Evolutionary conservation across 2,888 invertebrate genomes (phyloP).

Genomic region (Phalera bucephala): DNA sequence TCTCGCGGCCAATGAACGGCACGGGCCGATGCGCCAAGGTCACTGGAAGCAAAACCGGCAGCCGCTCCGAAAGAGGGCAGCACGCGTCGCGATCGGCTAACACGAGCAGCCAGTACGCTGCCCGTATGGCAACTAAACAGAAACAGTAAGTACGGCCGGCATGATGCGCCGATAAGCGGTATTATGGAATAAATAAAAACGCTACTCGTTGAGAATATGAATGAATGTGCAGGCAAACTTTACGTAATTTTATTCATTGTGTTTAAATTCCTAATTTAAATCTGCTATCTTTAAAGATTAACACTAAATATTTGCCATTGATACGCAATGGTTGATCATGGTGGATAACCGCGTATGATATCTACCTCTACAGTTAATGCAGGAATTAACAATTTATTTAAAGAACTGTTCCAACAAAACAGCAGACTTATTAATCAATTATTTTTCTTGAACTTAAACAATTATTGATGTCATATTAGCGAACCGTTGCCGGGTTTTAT

Average conservation of each 20-base stretch:
- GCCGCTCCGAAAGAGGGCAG: slow-evolving; percentile 59
- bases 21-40: slow-evolving; percentile 70
- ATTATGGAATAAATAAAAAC: slow-evolving; percentile 76
- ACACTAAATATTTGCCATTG: slow-evolving; percentile 23
- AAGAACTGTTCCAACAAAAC: no score
- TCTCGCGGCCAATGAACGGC: slow-evolving; percentile 76
- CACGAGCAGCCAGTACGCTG: slow-evolving; percentile 65
- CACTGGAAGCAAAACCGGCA: slow-evolving; percentile 55
- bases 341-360: slow-evolving; percentile 1
- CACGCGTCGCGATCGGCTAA: slow-evolving; percentile 39
- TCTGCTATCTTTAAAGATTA: no score
- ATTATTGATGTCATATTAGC: no score
- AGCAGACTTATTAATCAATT: no score
- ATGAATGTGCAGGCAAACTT: slow-evolving; percentile 58
- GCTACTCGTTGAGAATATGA: slow-evolving; percentile 64
- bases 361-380: neutral
- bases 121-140: slow-evolving; percentile 77
- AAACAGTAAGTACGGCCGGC: slow-evolving; percentile 46
- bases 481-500: no score
- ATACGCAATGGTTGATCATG: slow-evolving; percentile 5
- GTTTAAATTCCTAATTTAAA: no score
- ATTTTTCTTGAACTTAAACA: neutral
- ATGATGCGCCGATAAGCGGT: slow-evolving; percentile 78
- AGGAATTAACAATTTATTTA: no score
- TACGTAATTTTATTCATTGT: slow-evolving; percentile 41